A percentile compares a stretch with the other conserved stretches of the same genome.
These are phyloP conservation scores for Triops longicaudatus DNA, from an alignment of 1,140 invertebrate species.

Conservation along the genomic window DNA sequence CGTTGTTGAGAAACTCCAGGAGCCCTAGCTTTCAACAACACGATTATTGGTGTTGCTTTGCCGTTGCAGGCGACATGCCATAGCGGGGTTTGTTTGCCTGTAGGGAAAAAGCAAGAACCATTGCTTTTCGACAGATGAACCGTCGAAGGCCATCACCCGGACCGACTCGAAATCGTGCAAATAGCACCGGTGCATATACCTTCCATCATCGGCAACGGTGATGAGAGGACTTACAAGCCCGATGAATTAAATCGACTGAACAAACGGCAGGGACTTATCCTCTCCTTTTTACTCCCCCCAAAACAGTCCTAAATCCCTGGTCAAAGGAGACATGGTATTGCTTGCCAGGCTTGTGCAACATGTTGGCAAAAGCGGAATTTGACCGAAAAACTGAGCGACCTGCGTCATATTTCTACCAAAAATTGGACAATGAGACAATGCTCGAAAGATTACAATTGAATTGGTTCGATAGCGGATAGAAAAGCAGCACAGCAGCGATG, in stretches of 20 bases:
- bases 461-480: neutral
- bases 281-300: neutral
- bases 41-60: neutral
- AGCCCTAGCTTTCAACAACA: neutral
- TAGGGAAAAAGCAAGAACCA: neutral
- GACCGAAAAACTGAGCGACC: neutral
- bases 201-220: neutral
- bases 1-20: neutral
- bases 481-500: neutral
- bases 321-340: neutral
- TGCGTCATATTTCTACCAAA: neutral
- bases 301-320: neutral
- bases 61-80: neutral
- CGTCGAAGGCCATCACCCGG: neutral
- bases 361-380: neutral
- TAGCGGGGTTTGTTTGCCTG: slow-evolving; percentile 13
- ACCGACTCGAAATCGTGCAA: neutral
- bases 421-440: neutral
- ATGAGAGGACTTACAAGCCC: neutral
- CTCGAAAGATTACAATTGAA: neutral
- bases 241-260: neutral
- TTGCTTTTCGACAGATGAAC: slow-evolving; percentile 1
- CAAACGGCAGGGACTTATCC: neutral
- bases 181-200: neutral
- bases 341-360: neutral